Evolutionary conservation across 2,888 invertebrate genomes (phyloP).

Genomic region (Pristionchus japonicus): DNA sequence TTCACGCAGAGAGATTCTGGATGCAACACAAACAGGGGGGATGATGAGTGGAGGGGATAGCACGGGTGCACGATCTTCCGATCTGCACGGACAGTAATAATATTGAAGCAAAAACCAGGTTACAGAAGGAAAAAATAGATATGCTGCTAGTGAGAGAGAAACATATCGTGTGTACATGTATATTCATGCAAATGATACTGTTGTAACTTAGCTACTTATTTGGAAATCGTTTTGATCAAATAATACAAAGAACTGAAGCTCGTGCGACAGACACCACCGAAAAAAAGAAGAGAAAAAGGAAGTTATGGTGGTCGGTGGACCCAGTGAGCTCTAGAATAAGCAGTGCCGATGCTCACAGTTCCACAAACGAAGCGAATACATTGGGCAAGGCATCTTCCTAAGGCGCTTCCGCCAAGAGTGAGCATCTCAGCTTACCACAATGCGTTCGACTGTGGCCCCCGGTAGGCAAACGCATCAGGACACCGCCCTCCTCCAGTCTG

Average conservation of each 20-base stretch:
- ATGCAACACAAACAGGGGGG: background rate
- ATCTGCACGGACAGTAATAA: too few species aligned
- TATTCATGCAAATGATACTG: too few species aligned
- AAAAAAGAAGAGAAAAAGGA: too few species aligned
- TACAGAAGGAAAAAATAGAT: background rate
- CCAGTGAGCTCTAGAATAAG: background rate
- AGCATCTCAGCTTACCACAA: conserved; percentile 15
- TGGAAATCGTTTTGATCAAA: too few species aligned
- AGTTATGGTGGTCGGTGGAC: too few species aligned
- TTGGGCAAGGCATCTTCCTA: background rate
- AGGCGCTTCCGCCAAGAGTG: conserved; percentile 16
- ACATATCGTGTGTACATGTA: too few species aligned
- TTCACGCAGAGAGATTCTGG: background rate
- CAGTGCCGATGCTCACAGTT: background rate
- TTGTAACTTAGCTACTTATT: too few species aligned
- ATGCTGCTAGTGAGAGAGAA: background rate
- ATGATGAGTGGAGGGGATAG: background rate
- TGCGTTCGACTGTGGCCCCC: background rate
- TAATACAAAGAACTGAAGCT: too few species aligned
- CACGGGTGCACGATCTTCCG: background rate
- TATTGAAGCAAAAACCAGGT: too few species aligned
- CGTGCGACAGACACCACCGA: too few species aligned
- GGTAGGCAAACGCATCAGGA: background rate
- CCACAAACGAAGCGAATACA: background rate
- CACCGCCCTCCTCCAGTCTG: background rate